Evolutionary conservation across 2,797 vertebrate species (phyloP), one percentile per base, ranked within the genome.

Genomic region (Acanthurus lineatus): DNA sequence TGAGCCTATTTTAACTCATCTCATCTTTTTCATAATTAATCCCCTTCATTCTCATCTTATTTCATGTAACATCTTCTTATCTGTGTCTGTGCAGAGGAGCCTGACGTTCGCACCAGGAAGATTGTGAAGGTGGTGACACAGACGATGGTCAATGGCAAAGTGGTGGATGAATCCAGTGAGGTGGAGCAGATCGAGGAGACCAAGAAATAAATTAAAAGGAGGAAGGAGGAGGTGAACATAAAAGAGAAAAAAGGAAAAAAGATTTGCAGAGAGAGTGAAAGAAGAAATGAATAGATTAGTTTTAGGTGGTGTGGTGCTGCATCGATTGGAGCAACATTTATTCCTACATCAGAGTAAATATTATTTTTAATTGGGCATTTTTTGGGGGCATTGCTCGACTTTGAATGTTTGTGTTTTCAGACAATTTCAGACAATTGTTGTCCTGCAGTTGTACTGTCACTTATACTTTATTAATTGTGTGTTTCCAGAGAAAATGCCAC

Each of bases 81-180:
- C 56, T 61, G 32, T 28, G 59, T 58, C 20, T 57, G 57, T 59
- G 47, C 92, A 96, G 95, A 93, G 58, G 95, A 96, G 83, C 96
- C 95, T 12, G 96, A 96, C 0, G 93, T 96, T 60, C 94, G 95
- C 79, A 96, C 96, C 89, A 95, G 96, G 89, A 96, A 96, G 86
- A 96, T 96, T 3, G 95, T 96, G 81, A 96, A 96, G 86, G 95
- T 95, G 80, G 96, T 96, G 85, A 96, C 96, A n/a, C 96, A 96
- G 89, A 96, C 96, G 7, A 95, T 96, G 94, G 69, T 96, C 86
- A 95, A 96, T 28, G 96, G 96, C 44, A 96, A 96, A 79, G 95
- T 96, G 86, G 95, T 96, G 88, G 95, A 96, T 2, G 96, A 96
- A 63, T 95, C 95, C 71, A 96, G 96, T 4, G 96, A 96, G 84